These are phyloP conservation scores for Clupea harengus DNA, from an alignment of 2,113 vertebrate species.

Conservation along the genomic window DNA sequence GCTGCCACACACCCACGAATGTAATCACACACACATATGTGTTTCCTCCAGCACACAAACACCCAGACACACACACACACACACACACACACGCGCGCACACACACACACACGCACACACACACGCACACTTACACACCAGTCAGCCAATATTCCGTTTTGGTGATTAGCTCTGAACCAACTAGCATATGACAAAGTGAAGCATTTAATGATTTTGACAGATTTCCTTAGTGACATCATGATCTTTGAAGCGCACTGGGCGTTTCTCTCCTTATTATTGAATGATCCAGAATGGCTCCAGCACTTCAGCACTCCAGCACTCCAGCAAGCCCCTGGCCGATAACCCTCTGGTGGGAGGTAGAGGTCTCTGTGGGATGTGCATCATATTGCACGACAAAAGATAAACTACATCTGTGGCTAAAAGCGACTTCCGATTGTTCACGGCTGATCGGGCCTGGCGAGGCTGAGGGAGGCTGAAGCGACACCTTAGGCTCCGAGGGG, in stretches of 20 bases:
- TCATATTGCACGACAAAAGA: conserved; percentile 9
- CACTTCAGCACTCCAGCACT: not conserved
- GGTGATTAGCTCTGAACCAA: not conserved
- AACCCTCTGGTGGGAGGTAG: not conserved
- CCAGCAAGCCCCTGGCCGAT: not conserved
- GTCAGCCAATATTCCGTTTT: not conserved
- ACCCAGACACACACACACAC: not conserved
- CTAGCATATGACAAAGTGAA: not conserved
- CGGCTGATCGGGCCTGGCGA: not conserved
- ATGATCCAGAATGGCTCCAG: not conserved
- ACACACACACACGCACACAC: conserved; percentile 8
- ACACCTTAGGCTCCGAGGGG: not conserved
- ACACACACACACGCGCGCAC: not conserved
- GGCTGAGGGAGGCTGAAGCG: not conserved
- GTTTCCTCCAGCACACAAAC: not conserved
- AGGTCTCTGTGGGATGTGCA: not conserved
- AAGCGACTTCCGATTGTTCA: conserved; percentile 4
- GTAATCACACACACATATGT: not conserved
- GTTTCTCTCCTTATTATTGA: not conserved
- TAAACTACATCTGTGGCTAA: conserved; percentile 1
- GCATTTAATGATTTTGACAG: conserved; percentile 9
- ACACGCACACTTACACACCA: not conserved
- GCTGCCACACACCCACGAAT: conserved; percentile 2
- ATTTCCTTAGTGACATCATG: not conserved
- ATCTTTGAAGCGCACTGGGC: not conserved